Evolutionary conservation across 2,888 invertebrate species (phyloP), one percentile per base, ranked within the genome.

Genomic region (Cheilosia urbana): DNA sequence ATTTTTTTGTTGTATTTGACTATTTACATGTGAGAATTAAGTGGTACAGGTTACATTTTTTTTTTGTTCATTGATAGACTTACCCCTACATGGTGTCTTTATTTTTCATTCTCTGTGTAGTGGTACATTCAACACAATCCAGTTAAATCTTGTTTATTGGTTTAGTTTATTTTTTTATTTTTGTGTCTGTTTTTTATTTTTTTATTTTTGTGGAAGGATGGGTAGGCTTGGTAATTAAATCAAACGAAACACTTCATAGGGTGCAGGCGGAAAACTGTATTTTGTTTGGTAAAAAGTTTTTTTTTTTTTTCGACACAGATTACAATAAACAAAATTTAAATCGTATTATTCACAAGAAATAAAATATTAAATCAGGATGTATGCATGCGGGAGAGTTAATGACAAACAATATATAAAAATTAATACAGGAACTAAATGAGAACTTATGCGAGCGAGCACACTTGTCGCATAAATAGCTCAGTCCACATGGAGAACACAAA

Each of bases 241-340:
- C 91, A 91, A 91, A 90, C 92, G 92, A 92, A 92, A 92, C 90
- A 91, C 92, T 92, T 92, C 92, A 91, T 92, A 92, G 90, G 92
- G 91, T 91, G 92, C 91, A 91, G 91, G 90, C 90, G 90, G 91
- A 89, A 90, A 91, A 90, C 92, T 92, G 90, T 89, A 78, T 58
- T 53, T 58, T 62, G 66, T 58, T 66, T 24, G 45, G 49, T 62
- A 57, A 42, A 62, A 47, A 53, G n/a, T 68, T 45, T 69, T 73
- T 53, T 72, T 80, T 65, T 45, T 69, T 77, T 68, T 42, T 75
- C 30, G 75, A 84, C 68, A 79, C 79, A 79, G 71, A 78, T 78
- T 76, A 72, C 76, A 85, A 76, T 80, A 76, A 80, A 85, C 62
- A 85, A 81, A 85, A 77, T 57, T 68, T 77, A 72, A 80, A 81